Base-by-base conservation (phyloP, 2,113 vertebrate species). In the Myanophis thanlyinensis region DNA sequence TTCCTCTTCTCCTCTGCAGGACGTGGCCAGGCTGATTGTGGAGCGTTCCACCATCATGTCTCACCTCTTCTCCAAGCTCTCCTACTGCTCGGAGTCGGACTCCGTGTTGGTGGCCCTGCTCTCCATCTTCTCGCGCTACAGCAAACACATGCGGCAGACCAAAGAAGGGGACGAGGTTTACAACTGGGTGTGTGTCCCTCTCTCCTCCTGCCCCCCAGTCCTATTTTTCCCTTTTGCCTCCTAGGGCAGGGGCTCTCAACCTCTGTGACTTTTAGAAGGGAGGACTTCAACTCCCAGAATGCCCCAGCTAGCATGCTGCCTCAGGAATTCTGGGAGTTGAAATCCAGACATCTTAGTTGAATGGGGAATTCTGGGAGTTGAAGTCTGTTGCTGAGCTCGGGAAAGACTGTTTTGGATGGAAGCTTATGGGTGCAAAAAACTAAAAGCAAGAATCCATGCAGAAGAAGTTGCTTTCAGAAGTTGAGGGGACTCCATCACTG, bases 21-120 rank as follows among this genome's bases (percentile, higher is more conserved):
- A 99, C 0, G 98, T 99, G 1, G 99, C 99, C 51, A 97, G 99
- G 0, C 98, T 99, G 27, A 99, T 99, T 0, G 99, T 99, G n/a
- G 99, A 99, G 88, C 99, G 99, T 40, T 99, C 99, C 90, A 99
- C 99, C 96, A 99, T 99, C 97, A 99, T 99, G 99, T 98, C 98
- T 91, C 99, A 98, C 96, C 98, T 99, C 56, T 99, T 99, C 96
- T 98, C 98, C 18, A 99, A 98, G 97, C 98, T 99, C 46, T 98
- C 98, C 0, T 98, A 97, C 96, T 97, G 98, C 10, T 96, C 98
- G 0, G 98, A 99, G 93, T 98, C 99, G 0, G 98, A 99, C 0
- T 98, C 98, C 0, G 99, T 99, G 56, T 98, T 99, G n/a, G 95
- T 97, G 0, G 99, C 99, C 2, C 98, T 99, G 89, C 98, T 99